phyloP scores from a whole-genome alignment of 1,140 invertebrate species.

The Myzus persicae region DNA sequence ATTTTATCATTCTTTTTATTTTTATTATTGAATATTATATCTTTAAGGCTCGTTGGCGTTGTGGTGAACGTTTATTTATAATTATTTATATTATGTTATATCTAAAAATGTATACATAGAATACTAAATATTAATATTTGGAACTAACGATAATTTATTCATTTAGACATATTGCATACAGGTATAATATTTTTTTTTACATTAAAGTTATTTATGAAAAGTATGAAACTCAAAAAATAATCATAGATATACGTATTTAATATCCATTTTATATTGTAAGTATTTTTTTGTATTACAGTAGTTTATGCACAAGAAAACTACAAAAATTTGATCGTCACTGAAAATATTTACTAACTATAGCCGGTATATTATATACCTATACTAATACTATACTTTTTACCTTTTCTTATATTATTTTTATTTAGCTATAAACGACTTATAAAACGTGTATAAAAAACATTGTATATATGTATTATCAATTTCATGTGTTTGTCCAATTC shows the following conservation, averaged over 20 bases:
- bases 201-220: constrained; percentile 2
- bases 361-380: neutral
- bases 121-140: neutral
- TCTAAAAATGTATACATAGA: neutral
- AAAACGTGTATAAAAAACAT: neutral
- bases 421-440: neutral
- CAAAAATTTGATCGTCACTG: neutral
- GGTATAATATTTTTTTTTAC: neutral
- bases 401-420: neutral
- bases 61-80: too few relatives aligned
- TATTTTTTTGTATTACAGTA: neutral
- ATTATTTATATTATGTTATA: neutral
- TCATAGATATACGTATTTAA: neutral
- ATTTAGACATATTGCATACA: neutral
- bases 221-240: neutral
- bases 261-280: neutral
- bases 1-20: too few relatives aligned
- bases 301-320: neutral
- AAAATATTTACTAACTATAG: neutral
- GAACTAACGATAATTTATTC: neutral
- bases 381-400: neutral
- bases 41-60: neutral
- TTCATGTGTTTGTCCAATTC: neutral
- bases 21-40: neutral
- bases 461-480: neutral